phyloP scores from a whole-genome alignment of 2,888 invertebrate species.

The Ypsolopha scabrella region DNA sequence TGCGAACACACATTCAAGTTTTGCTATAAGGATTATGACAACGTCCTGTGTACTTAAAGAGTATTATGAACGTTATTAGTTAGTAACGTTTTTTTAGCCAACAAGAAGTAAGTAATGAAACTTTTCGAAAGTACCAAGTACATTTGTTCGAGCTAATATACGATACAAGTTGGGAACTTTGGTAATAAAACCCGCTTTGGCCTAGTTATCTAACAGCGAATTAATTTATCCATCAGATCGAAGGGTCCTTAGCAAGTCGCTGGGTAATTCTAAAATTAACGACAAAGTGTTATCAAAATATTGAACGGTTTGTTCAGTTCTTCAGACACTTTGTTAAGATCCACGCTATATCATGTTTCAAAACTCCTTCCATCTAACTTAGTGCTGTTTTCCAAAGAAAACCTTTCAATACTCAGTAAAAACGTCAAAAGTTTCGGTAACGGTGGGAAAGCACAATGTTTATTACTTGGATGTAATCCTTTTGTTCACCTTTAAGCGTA shows the following conservation, averaged over 20 bases:
- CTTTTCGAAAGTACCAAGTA: neutral
- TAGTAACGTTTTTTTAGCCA: no score
- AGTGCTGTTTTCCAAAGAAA: conserved; percentile 2
- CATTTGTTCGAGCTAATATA: neutral
- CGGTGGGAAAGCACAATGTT: conserved; percentile 31
- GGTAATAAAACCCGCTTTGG: no score
- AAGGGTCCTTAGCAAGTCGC: no score
- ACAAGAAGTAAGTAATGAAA: no score
- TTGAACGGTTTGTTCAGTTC: conserved; percentile 25
- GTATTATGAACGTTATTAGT: no score
- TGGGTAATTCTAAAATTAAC: neutral
- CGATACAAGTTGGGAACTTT: no score
- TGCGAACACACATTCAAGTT: no score
- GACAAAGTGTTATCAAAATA: conserved; percentile 24
- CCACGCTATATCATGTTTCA: conserved; percentile 21
- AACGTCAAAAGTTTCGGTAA: conserved; percentile 42
- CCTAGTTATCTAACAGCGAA: no score
- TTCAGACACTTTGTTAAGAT: conserved; percentile 34
- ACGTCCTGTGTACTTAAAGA: no score
- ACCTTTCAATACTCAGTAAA: conserved; percentile 29
- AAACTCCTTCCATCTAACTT: conserved; percentile 3
- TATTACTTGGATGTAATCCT: conserved; percentile 20
- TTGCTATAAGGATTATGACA: no score
- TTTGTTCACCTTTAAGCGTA: conserved; percentile 3
- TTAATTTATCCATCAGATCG: no score